These are phyloP conservation scores for Pomatorhinus ruficollis DNA, from an alignment of 2,113 vertebrate genomes.

Conservation along the genomic window DNA sequence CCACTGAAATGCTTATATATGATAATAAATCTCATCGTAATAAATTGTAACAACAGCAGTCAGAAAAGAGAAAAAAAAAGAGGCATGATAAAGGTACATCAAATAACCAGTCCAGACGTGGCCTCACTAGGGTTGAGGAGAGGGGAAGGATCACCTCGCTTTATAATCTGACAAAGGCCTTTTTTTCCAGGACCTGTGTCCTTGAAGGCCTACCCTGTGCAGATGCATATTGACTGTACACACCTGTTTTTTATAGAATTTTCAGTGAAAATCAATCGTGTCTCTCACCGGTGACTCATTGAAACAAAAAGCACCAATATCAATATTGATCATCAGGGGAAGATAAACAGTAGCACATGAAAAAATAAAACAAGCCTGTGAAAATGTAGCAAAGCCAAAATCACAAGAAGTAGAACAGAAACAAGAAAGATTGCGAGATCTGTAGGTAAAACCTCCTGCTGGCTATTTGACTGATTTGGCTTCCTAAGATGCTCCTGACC, in stretches of 20 bases:
- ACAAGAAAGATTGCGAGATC: neutral
- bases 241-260: neutral
- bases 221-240: neutral
- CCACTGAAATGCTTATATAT: neutral
- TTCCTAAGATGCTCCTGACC: neutral
- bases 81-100: neutral
- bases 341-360: neutral
- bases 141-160: neutral
- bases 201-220: neutral
- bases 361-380: fast-evolving
- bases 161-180: neutral
- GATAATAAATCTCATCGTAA: neutral
- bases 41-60: neutral
- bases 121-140: fast-evolving
- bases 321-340: neutral
- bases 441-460: neutral
- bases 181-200: neutral
- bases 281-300: neutral
- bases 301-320: neutral
- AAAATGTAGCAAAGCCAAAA: neutral
- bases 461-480: neutral
- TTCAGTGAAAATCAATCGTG: fast-evolving
- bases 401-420: neutral
- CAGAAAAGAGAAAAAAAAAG: neutral
- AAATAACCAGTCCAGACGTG: neutral